Conservation (phyloP, 2,113 vertebrate species). For the Phaethornis superciliosus region DNA sequence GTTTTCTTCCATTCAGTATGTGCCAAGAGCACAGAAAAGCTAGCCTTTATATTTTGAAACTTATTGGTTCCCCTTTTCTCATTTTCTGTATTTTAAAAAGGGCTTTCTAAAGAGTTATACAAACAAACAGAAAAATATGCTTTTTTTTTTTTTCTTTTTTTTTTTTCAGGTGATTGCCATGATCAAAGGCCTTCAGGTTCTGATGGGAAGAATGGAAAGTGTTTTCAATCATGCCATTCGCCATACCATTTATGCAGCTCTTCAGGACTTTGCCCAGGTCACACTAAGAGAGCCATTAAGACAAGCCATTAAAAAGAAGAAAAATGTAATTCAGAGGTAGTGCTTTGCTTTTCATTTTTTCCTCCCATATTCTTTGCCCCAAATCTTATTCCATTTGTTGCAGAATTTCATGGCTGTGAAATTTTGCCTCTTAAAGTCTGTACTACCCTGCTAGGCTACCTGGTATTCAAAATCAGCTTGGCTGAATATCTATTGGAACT, state of each 20-base stretch:
- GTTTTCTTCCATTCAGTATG: background rate
- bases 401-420: background rate
- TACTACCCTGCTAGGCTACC: background rate
- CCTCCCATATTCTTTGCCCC: background rate
- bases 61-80: background rate
- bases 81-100: background rate
- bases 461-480: background rate
- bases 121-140: background rate
- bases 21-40: background rate
- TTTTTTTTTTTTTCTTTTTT: background rate
- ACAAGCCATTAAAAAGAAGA: conserved; percentile 91
- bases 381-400: background rate
- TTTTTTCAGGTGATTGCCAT: conserved; percentile 85
- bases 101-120: background rate
- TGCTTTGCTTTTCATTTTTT: background rate
- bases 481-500: rapidly evolving
- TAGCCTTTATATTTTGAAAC: background rate
- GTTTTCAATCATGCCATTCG: conserved; percentile 91
- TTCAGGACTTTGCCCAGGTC: conserved; percentile 89
- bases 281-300: conserved; percentile 85
- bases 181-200: conserved; percentile 90
- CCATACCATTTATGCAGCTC: conserved; percentile 87
- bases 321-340: conserved; percentile 90
- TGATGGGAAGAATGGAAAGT: conserved; percentile 92
- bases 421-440: background rate